Evolutionary conservation across 2,113 vertebrate genomes (phyloP).

Genomic region (Pedionomus torquatus): DNA sequence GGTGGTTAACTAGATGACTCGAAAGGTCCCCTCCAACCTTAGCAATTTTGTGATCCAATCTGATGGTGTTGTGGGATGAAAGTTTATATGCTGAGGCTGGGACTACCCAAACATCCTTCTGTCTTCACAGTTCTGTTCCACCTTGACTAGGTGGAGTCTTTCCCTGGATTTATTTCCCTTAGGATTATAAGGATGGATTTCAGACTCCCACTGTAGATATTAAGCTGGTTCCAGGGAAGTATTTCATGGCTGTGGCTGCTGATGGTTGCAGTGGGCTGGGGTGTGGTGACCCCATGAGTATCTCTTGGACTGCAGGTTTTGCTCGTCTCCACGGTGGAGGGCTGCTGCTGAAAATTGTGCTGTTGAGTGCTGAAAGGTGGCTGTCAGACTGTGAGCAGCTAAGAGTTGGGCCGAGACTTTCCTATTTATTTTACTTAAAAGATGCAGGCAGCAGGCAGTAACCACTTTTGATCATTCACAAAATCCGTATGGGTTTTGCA

Average conservation of each 20-base stretch:
- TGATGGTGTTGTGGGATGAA: background rate
- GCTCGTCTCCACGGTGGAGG: background rate
- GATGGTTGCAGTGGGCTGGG: background rate
- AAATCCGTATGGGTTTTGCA: background rate
- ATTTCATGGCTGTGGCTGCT: background rate
- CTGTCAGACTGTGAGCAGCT: background rate
- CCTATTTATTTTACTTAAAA: background rate
- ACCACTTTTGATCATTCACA: background rate
- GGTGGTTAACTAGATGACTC: too few relatives aligned
- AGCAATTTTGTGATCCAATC: background rate
- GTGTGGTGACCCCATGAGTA: background rate
- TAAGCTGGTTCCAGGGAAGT: background rate
- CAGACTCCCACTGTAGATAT: background rate
- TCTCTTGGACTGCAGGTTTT: background rate
- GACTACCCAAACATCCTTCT: background rate
- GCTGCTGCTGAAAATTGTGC: background rate
- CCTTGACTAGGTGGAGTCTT: background rate
- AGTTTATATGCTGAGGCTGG: background rate
- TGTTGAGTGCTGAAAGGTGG: background rate
- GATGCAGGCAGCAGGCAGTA: background rate
- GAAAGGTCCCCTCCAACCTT: too few relatives aligned
- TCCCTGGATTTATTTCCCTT: background rate
- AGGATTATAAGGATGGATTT: background rate
- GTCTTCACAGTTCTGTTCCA: background rate
- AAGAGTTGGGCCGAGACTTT: background rate